Evolutionary conservation across 2,113 vertebrate genomes (phyloP), one percentile per base, ranked within the genome.

Genomic region (Vimba vimba): DNA sequence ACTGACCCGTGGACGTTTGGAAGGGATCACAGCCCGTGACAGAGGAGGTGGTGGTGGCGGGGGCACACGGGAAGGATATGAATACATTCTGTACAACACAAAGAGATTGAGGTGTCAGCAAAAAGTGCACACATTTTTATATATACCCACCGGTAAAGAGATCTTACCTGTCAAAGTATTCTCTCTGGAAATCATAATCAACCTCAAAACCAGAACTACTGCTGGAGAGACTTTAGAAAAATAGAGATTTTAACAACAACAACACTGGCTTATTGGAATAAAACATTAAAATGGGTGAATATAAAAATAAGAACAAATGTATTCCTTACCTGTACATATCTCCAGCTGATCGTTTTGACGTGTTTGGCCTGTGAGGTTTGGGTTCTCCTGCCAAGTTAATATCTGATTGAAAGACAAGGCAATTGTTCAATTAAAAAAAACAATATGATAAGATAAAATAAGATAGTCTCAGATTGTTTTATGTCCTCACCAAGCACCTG

Each of bases 311-410:
- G 36, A 80, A 50, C 12, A 52, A 23, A 27, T 4, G 12, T 23
- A 43, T 79, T 21, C 1, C 52, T 15, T 4, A 97, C 97, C 97
- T 96, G 93, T 97, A 97, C 96, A 97, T 97, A 92, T 97, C 97
- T 82, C 96, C 96, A 19, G 96, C 96, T 64, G 96, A 96, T 82
- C 96, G 95, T 89, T 97, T 97, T 87, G 91, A 94, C 0, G 96
- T 95, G 92, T 97, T 98, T 15, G 96, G 95, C 89, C 96, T 90
- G 90, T 97, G 97, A 88, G 95, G 95, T 92, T 97, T 98, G 52
- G 97, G 97, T 89, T 97, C 97, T 43, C 96, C 96, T 8, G 96
- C 96, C 92, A 97, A 92, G 90, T 97, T 97, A 86, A 97, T 97
- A 91, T 97, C 97, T 97, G 92, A 79, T 73, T 60, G 55, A 77